Evolutionary conservation across 2,888 invertebrate species (phyloP), one percentile per base, ranked within the genome.

Genomic region (Amiota communis): DNA sequence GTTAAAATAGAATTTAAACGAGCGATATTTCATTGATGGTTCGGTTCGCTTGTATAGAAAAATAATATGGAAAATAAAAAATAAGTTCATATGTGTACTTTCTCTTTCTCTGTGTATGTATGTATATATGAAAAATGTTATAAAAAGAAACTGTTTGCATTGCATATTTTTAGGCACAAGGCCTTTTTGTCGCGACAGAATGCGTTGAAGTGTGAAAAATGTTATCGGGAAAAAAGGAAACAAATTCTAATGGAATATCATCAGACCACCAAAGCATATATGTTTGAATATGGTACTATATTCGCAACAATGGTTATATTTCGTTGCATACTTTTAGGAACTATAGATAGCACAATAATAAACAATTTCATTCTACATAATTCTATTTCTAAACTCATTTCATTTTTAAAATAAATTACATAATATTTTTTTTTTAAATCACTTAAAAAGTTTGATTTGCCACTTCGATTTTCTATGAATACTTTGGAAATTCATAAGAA

Each of bases 181-280:
- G 23, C n/a, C 56, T 49, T 73, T 46, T 67, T 72, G 65, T 13
- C 47, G 46, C 73, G 80, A 80, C 75, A 70, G 79, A 15, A 17
- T 74, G 79, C 82, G 75, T 69, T 81, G 76, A 82, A 81, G 81
- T 81, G 82, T 81, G 76, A 81, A 81, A 80, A 80, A 79, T 80
- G 81, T 81, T 80, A 81, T 81, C 81, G 78, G 75, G 79, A 79
- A 15, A 36, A 36, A 36, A 36, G 2, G 6, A 36, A 36, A 36
- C 36, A 51, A 20, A 79, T 82, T 79, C 80, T 81, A 81, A 81
- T 82, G 82, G 82, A 81, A 81, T 82, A 36, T 36, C 36, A 36
- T 36, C 36, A 36, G 36, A 61, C 13, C 23, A 61, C 13, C 23
- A 23, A 23, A 13, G 61, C 36, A 36, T 11, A 67, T 51, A 47